These are phyloP conservation scores for Hydroisotoma schaefferi DNA, from an alignment of 2,888 invertebrate species.

Conservation along the genomic window DNA sequence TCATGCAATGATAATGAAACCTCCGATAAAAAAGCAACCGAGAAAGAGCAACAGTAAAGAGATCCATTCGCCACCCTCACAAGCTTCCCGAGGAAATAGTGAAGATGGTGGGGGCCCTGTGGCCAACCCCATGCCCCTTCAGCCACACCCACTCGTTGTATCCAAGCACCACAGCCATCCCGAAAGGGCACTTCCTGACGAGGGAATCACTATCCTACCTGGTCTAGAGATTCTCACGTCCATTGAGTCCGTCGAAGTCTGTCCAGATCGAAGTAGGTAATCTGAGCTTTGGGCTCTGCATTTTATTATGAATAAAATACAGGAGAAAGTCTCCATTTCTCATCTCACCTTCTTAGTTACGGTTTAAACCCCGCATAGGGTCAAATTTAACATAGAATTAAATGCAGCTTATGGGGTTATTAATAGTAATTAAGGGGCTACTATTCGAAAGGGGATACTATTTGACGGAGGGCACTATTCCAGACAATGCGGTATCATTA, in stretches of 20 bases:
- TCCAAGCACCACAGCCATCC: neutral
- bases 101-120: slow-evolving; percentile 17
- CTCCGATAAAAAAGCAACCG: slow-evolving; percentile 36
- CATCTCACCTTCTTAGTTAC: too few species aligned
- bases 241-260: slow-evolving; percentile 35
- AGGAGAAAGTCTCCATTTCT: too few species aligned
- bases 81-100: slow-evolving; percentile 31
- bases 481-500: too few species aligned
- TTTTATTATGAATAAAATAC: too few species aligned
- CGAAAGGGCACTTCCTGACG: neutral
- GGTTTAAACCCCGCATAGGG: too few species aligned
- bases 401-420: too few species aligned
- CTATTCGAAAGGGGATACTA: too few species aligned
- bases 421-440: too few species aligned
- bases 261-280: slow-evolving; percentile 42
- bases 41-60: slow-evolving; percentile 30
- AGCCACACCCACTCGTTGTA: neutral
- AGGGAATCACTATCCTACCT: slow-evolving; percentile 28
- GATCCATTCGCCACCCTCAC: slow-evolving; percentile 16
- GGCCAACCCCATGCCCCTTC: slow-evolving; percentile 9
- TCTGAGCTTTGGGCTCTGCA: neutral
- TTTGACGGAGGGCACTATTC: too few species aligned
- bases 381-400: too few species aligned
- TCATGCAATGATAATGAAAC: slow-evolving; percentile 36
- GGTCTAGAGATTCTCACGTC: slow-evolving; percentile 34